Percentiles rank a stretch among this genome's conserved stretches.
These are phyloP conservation scores for Spongilla lacustris DNA, from an alignment of 37 sponge, comb jelly and placozoan genomes.

Conservation along the genomic window DNA sequence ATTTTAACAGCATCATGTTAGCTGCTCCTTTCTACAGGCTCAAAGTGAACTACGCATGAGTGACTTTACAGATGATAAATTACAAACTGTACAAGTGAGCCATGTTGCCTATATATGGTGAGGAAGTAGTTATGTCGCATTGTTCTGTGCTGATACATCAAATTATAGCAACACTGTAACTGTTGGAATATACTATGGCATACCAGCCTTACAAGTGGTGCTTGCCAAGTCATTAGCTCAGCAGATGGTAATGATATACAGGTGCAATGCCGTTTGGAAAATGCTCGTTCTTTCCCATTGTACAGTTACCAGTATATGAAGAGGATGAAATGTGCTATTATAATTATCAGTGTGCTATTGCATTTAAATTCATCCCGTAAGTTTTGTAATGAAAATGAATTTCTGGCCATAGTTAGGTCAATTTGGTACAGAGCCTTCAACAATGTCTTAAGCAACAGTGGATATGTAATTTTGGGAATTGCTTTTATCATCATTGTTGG, in stretches of 20 bases:
- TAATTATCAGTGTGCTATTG: neutral
- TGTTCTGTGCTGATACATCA: neutral
- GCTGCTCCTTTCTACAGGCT: too few relatives aligned
- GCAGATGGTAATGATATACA: neutral
- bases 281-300: too few relatives aligned
- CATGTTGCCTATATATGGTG: neutral
- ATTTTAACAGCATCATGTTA: too few relatives aligned
- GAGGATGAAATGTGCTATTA: neutral
- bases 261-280: neutral
- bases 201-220: neutral
- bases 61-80: neutral
- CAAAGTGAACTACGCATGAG: neutral
- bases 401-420: too few relatives aligned
- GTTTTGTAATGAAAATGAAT: neutral
- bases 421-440: neutral
- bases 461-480: neutral
- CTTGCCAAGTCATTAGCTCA: neutral
- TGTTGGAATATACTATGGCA: neutral
- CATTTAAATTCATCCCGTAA: neutral
- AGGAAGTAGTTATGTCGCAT: neutral
- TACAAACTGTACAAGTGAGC: neutral
- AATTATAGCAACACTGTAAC: neutral
- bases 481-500: neutral
- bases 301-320: neutral
- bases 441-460: neutral